Base-by-base conservation (phyloP, 2,797 vertebrate species). In the Aulostomus chinensis region DNA sequence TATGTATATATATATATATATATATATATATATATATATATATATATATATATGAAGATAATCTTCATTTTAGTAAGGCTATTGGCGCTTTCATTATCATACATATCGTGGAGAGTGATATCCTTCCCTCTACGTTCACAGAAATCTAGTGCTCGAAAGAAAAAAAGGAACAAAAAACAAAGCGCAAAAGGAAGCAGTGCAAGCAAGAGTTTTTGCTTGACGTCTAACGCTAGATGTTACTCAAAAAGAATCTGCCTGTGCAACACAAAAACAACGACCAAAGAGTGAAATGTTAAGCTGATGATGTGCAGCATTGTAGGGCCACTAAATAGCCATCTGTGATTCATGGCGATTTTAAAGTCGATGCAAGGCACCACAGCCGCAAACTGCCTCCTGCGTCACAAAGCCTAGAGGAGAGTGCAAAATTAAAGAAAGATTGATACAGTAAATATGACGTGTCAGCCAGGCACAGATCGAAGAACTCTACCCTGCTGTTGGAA, bases 251-350 rank as follows among this genome's bases (percentile, higher is more conserved):
- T 80, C 90, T 88, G 90, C 70, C 41, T 50, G 49, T 37, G 68
- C 46, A 36, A 76, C 70, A 80, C 65, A 78, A 68, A 53, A 56
- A 63, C 58, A 76, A 69, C 66, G 68, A 72, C 58, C 75, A 12
- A 86, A 90, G 84, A 86, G 88, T 92, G 91, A 89, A 92, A 93
- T 91, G 92, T 93, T n/a, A 93, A 95, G 94, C 93, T 86, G 91
- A 93, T 94, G 94, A 93, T 93, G 93, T 96, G 96, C 96, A 99
- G 97, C 97, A 98, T 95, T 94, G 92, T 93, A 99, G 96, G 96
- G 96, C 97, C 93, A 95, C 94, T 96, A 93, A 94, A 94, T 91
- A 95, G 95, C 96, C 96, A 96, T 95, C 93, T 92, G 93, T 94
- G 92, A 93, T 90, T 96, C 91, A 93, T 95, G 94, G 95, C 94